A percentile compares a stretch with the other conserved stretches of the same genome.
These are phyloP conservation scores for Drosophila biarmipes DNA, from an alignment of 1,140 invertebrate genomes.

Conservation along the genomic window DNA sequence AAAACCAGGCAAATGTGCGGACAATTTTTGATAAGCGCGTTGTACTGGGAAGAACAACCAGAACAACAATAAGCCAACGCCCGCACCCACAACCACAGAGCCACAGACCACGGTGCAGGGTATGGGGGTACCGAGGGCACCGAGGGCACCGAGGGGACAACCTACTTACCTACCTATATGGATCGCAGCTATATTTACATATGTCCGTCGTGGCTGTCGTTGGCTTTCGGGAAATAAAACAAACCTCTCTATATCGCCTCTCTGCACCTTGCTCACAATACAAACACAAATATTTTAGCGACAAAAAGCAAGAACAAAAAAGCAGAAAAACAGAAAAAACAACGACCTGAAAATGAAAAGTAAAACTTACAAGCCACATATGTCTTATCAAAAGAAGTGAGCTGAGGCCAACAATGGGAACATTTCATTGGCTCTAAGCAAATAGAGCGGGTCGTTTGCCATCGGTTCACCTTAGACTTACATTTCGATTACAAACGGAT, in stretches of 20 bases:
- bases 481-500: slow-evolving; percentile 18
- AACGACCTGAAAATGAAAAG: slow-evolving; percentile 48
- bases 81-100: slow-evolving; percentile 56
- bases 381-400: slow-evolving; percentile 37
- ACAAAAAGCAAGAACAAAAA: slow-evolving; percentile 35
- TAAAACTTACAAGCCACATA: slow-evolving; percentile 45
- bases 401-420: slow-evolving; percentile 18
- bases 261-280: slow-evolving; percentile 53
- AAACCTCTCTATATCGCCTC: slow-evolving; percentile 26
- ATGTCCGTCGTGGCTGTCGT: slow-evolving; percentile 54
- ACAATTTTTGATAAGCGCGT: slow-evolving; percentile 65
- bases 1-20: slow-evolving; percentile 29
- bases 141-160: background rate
- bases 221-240: slow-evolving; percentile 77
- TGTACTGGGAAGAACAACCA: slow-evolving; percentile 33
- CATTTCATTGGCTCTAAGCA: slow-evolving; percentile 46
- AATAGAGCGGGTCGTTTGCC: slow-evolving; percentile 34
- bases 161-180: slow-evolving; percentile 62
- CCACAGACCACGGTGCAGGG: slow-evolving; percentile 21
- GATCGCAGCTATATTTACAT: slow-evolving; percentile 76
- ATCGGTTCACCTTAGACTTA: slow-evolving; percentile 21
- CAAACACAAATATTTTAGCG: slow-evolving; percentile 78
- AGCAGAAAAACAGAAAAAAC: background rate
- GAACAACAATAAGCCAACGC: slow-evolving; percentile 62
- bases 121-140: too few species aligned